A percentile compares a stretch with the other conserved stretches of the same genome.
Evolutionary conservation across 2,888 invertebrate genomes (phyloP).

Genomic region (Cryptocephalus primarius): DNA sequence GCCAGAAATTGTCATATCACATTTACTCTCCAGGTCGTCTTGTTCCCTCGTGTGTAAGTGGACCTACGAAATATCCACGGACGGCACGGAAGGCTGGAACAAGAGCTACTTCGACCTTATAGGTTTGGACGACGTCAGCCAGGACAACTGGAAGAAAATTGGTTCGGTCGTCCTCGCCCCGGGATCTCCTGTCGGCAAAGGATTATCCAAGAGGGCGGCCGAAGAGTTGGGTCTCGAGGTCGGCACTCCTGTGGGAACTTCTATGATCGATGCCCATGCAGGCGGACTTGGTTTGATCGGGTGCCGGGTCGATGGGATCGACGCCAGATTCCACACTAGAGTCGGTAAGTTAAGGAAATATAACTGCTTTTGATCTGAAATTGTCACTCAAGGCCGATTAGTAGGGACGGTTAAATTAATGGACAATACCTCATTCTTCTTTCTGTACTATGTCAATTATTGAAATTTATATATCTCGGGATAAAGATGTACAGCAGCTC

Average conservation of each 20-base stretch:
- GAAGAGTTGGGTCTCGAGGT: conserved; percentile 53
- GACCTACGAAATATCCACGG: conserved; percentile 66
- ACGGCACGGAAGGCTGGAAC: conserved; percentile 57
- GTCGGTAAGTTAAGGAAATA: conserved; percentile 33
- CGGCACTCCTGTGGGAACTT: conserved; percentile 74
- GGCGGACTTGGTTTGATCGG: conserved; percentile 84
- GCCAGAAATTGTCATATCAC: too few species aligned
- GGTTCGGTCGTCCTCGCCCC: conserved; percentile 59
- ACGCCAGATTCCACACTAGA: conserved; percentile 38
- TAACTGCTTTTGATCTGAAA: too few species aligned
- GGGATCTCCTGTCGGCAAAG: conserved; percentile 55
- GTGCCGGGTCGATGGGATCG: conserved; percentile 42
- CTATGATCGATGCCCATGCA: conserved; percentile 92
- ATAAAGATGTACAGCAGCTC: too few species aligned
- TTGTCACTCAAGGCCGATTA: too few species aligned
- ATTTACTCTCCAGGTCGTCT: conserved; percentile 52
- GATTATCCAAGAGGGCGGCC: conserved; percentile 55
- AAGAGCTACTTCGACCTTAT: conserved; percentile 58
- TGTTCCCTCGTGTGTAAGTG: conserved; percentile 93
- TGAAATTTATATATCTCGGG: too few species aligned
- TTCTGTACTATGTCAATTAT: too few species aligned
- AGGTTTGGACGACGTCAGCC: conserved; percentile 61
- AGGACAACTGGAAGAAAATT: conserved; percentile 57
- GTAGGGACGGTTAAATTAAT: background rate
- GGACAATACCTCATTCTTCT: too few species aligned